phyloP scores from a whole-genome alignment of 2,797 vertebrate genomes.

The Pelobates cultripes region DNA sequence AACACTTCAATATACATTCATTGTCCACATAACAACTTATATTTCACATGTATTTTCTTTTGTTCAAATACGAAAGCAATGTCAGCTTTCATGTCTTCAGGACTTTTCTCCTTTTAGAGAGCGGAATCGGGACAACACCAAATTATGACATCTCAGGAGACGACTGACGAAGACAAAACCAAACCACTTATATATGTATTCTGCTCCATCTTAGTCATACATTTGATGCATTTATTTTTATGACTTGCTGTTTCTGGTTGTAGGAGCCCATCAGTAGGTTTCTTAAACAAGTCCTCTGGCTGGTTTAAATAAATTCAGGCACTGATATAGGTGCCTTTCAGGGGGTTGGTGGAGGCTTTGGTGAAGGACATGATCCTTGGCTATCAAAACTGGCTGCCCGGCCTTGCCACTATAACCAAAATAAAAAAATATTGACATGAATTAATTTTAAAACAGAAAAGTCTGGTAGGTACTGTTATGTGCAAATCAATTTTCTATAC shows the following conservation, averaged over 20 bases:
- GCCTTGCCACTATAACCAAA: constrained; percentile 87
- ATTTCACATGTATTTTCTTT: constrained; percentile 18
- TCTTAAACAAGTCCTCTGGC: constrained; percentile 33
- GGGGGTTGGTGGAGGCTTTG: constrained; percentile 88
- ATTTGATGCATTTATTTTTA: constrained; percentile 18
- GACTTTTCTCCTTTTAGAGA: constrained; percentile 4
- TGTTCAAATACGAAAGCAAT: background rate
- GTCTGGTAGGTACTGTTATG: too few relatives aligned
- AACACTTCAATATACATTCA: constrained; percentile 54
- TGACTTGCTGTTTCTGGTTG: constrained; percentile 41
- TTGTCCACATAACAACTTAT: constrained; percentile 42
- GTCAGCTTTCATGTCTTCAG: constrained; percentile 4
- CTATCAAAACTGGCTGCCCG: constrained; percentile 96
- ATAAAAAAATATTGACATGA: background rate
- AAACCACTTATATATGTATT: constrained; percentile 58
- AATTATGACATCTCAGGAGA: constrained; percentile 70
- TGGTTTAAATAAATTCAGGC: constrained; percentile 13
- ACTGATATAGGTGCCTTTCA: constrained; percentile 66
- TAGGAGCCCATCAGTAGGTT: constrained; percentile 29
- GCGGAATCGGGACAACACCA: constrained; percentile 58
- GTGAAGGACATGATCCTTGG: constrained; percentile 93
- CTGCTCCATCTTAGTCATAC: constrained; percentile 16
- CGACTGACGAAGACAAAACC: constrained; percentile 69
- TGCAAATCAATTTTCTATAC: too few relatives aligned
- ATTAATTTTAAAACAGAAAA: background rate